phyloP scores from a whole-genome alignment of 2,113 vertebrate genomes.

The Azemiops feae region DNA sequence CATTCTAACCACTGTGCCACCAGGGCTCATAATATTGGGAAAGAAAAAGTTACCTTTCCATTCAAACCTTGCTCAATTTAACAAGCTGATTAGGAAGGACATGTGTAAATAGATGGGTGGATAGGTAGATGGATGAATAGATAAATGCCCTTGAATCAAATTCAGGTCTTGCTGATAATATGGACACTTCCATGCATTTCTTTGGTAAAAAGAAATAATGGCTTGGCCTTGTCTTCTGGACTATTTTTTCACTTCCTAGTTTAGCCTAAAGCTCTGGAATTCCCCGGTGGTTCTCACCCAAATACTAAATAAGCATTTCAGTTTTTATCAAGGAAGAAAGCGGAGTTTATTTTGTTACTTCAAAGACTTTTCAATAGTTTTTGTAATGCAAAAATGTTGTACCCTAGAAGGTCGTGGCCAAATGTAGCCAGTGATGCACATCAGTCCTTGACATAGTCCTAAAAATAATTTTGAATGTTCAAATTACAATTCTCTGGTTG shows the following conservation, averaged over 20 bases:
- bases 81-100: neutral
- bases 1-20: no score
- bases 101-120: neutral
- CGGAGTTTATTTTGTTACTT: neutral
- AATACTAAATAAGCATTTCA: neutral
- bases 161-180: neutral
- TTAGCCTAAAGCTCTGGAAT: neutral
- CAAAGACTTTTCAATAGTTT: neutral
- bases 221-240: neutral
- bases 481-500: conserved; percentile 23
- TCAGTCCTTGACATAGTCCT: neutral
- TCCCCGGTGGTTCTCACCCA: neutral
- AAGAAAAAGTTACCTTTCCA: neutral
- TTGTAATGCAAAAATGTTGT: neutral
- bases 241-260: neutral
- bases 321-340: neutral
- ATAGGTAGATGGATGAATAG: neutral
- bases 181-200: neutral
- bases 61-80: neutral
- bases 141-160: neutral
- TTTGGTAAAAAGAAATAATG: neutral
- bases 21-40: neutral
- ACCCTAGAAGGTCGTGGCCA: neutral
- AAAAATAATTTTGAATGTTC: conserved; percentile 20
- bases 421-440: neutral